Percentiles rank a stretch among this genome's conserved stretches.
Conservation (phyloP, 2,113 vertebrate species). For the Alligator sinensis region DNA sequence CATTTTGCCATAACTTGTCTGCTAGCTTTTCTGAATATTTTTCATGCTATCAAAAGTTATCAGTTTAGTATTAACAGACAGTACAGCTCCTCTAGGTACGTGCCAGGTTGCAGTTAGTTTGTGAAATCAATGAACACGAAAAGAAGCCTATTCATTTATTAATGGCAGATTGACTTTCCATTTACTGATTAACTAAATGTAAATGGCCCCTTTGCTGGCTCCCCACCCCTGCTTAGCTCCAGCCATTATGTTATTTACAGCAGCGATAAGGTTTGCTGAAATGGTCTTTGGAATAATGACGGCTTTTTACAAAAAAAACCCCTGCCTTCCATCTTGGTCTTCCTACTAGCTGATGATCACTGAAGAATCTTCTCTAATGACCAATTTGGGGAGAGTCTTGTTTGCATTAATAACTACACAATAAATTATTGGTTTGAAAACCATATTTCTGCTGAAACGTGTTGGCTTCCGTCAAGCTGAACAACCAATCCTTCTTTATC, state of each 20-base stretch:
- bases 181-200: conserved; percentile 46
- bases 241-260: conserved; percentile 62
- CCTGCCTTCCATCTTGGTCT: background rate
- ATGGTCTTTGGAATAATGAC: conserved; percentile 25
- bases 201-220: conserved; percentile 36
- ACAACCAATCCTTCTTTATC: conserved; percentile 4
- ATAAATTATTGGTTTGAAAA: background rate
- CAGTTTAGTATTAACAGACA: background rate
- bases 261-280: background rate
- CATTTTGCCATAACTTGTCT: background rate
- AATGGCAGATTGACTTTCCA: conserved; percentile 75
- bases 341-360: background rate
- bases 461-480: background rate
- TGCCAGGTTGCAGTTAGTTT: conserved; percentile 14
- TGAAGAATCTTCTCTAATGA: background rate
- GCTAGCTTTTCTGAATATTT: background rate
- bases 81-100: background rate
- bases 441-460: background rate
- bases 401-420: conserved; percentile 3
- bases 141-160: conserved; percentile 62
- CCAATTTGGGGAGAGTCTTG: background rate
- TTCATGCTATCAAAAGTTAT: background rate
- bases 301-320: conserved; percentile 58
- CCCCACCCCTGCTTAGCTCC: conserved; percentile 66
- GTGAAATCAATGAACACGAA: conserved; percentile 59